Evolutionary conservation across 2,797 vertebrate species (phyloP).

Genomic region (Aeoliscus strigatus): DNA sequence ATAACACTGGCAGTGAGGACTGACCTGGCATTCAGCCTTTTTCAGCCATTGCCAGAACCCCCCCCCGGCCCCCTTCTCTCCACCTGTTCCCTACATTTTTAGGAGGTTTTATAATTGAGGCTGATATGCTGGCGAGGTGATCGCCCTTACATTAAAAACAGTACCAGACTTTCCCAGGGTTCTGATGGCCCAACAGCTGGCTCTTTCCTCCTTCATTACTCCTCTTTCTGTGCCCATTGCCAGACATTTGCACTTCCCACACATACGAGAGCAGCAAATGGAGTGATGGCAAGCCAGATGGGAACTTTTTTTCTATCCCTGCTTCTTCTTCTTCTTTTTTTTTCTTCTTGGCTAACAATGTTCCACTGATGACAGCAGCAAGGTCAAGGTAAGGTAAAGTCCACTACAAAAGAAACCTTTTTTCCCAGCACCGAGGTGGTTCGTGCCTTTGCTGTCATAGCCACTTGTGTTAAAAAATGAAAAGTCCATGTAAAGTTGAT

Average conservation of each 20-base stretch:
- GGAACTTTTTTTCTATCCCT: slow-evolving; percentile 21
- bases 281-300: slow-evolving; percentile 75
- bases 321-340: neutral
- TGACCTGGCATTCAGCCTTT: slow-evolving; percentile 52
- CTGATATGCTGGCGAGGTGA: slow-evolving; percentile 58
- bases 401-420: slow-evolving; percentile 11
- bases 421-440: too few relatives aligned
- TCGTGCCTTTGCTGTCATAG: neutral
- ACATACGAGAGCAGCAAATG: slow-evolving; percentile 51
- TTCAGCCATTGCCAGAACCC: slow-evolving; percentile 53
- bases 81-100: slow-evolving; percentile 67
- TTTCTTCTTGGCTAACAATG: slow-evolving; percentile 20
- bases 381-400: slow-evolving; percentile 37
- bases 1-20: slow-evolving; percentile 54
- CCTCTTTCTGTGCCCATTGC: slow-evolving; percentile 42
- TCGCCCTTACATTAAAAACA: slow-evolving; percentile 60
- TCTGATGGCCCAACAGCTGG: slow-evolving; percentile 78
- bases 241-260: slow-evolving; percentile 58
- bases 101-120: slow-evolving; percentile 59
- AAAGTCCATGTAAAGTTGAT: slow-evolving; percentile 22
- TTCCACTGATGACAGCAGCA: slow-evolving; percentile 30
- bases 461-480: slow-evolving; percentile 2
- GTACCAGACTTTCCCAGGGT: slow-evolving; percentile 83
- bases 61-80: slow-evolving; percentile 42
- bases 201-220: slow-evolving; percentile 54